These are phyloP conservation scores for Caenorhabditis sp. DNA, from an alignment of 2,888 invertebrate species.

Conservation along the genomic window DNA sequence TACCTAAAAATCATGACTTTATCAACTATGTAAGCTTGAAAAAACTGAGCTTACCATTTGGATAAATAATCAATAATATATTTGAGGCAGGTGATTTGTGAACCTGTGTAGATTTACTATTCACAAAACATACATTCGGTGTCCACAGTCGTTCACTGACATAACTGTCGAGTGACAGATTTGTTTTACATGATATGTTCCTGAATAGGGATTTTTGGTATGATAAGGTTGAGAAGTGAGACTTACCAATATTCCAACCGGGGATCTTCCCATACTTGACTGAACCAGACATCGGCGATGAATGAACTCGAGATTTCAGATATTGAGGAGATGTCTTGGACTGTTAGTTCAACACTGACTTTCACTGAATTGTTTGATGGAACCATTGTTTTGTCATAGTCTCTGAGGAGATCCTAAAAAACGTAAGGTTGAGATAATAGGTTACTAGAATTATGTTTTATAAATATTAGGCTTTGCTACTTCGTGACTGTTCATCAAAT, in stretches of 20 bases:
- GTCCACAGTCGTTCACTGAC: conserved; percentile 69
- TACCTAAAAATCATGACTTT: conserved; percentile 49
- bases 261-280: conserved; percentile 68
- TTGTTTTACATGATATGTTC: conserved; percentile 68
- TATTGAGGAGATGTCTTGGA: conserved; percentile 69
- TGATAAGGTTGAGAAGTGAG: no score
- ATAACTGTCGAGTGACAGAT: conserved; percentile 68
- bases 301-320: conserved; percentile 69
- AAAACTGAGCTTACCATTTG: conserved; percentile 58
- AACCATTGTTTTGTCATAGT: conserved; percentile 69
- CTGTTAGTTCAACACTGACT: conserved; percentile 67
- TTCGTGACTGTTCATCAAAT: no score
- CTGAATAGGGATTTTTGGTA: no score
- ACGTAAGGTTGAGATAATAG: no score
- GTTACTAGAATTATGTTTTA: no score
- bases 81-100: conserved; percentile 67
- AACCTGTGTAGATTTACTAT: conserved; percentile 68
- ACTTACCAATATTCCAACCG: conserved; percentile 61
- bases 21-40: neutral
- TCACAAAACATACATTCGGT: conserved; percentile 70
- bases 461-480: no score
- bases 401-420: conserved; percentile 60
- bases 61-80: conserved; percentile 69
- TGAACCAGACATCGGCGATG: conserved; percentile 70
- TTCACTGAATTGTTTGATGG: conserved; percentile 67